These are phyloP conservation scores for Drosophila bunnanda DNA, from an alignment of 2,888 invertebrate species.

Conservation along the genomic window DNA sequence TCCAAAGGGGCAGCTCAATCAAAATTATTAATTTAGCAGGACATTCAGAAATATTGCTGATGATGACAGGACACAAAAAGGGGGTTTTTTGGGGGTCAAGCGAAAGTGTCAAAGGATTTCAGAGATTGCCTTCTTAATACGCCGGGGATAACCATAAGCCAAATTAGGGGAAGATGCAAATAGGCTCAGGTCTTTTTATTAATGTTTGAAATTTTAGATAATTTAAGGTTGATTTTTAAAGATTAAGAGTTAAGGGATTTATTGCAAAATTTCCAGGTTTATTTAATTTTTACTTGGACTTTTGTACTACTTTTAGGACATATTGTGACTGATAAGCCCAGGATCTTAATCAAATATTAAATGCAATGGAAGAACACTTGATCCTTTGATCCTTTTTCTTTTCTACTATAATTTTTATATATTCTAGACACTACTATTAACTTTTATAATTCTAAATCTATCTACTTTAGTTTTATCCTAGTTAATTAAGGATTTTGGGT, in stretches of 20 bases:
- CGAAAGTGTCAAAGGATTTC: slow-evolving; percentile 13
- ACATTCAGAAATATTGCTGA: slow-evolving; percentile 31
- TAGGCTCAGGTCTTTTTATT: background rate
- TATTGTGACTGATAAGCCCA: too few species aligned
- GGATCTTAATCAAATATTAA: too few species aligned
- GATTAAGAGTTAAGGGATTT: too few species aligned
- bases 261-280: fast-evolving
- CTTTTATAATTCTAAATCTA: too few species aligned
- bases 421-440: too few species aligned
- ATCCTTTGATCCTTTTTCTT: too few species aligned
- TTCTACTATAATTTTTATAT: too few species aligned
- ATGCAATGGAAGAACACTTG: too few species aligned
- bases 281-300: background rate
- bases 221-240: background rate
- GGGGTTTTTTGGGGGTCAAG: slow-evolving; percentile 9
- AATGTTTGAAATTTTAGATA: background rate
- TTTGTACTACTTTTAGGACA: background rate
- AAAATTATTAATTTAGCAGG: slow-evolving; percentile 46
- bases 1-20: slow-evolving; percentile 25
- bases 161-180: slow-evolving; percentile 11
- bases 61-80: slow-evolving; percentile 21
- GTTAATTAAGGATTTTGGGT: too few species aligned
- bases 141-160: background rate
- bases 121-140: background rate
- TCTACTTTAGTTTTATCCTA: too few species aligned